Conservation (phyloP, 2,888 invertebrate genomes). For the Luperina testacea region DNA sequence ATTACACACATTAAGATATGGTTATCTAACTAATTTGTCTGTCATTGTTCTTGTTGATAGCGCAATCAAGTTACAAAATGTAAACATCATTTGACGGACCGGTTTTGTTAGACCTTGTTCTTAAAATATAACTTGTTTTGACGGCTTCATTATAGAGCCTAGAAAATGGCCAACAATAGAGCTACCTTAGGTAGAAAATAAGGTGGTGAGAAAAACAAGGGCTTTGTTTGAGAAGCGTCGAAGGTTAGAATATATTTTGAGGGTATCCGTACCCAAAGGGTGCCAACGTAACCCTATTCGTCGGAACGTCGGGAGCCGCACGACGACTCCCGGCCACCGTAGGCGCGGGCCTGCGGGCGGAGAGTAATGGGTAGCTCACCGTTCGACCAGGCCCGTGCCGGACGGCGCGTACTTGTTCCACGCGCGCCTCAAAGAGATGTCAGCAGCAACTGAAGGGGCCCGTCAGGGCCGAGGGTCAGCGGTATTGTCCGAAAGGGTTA, state of each 20-base stretch:
- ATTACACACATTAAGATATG: constrained; percentile 53
- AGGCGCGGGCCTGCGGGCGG: too few species aligned
- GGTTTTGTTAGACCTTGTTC: background rate
- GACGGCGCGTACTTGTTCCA: too few species aligned
- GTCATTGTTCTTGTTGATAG: constrained; percentile 49
- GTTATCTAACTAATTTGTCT: constrained; percentile 59
- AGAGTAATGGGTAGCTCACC: too few species aligned
- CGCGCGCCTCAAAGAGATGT: too few species aligned
- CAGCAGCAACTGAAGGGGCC: too few species aligned
- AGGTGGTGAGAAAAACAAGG: constrained; percentile 9
- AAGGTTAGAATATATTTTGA: background rate
- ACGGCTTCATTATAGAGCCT: background rate
- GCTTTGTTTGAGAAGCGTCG: background rate
- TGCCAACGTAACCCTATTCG: background rate
- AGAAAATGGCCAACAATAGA: constrained; percentile 12
- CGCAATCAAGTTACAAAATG: constrained; percentile 40
- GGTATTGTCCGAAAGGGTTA: too few species aligned
- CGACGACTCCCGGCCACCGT: too few species aligned
- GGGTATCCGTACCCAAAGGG: background rate
- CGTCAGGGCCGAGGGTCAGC: too few species aligned
- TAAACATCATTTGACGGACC: constrained; percentile 5
- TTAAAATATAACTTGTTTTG: constrained; percentile 13
- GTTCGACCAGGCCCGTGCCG: too few species aligned
- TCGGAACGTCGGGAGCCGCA: too few species aligned
- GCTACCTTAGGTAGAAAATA: background rate